These are phyloP conservation scores for Halictus rubicundus DNA, from an alignment of 1,140 invertebrate species.

Conservation along the genomic window DNA sequence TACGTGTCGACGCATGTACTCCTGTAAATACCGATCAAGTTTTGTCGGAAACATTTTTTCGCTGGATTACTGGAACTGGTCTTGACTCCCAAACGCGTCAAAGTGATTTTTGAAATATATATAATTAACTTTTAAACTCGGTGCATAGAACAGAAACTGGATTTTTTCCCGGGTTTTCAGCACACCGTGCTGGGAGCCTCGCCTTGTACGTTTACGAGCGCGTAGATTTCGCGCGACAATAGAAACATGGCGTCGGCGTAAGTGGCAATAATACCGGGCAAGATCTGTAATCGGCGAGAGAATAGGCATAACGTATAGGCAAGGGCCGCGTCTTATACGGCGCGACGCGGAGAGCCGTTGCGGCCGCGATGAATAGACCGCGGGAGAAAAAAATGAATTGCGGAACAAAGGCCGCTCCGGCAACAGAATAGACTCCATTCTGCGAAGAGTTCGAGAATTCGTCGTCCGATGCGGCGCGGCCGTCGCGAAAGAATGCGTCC, in stretches of 20 bases:
- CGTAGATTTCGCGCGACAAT: background rate
- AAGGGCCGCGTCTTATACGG: background rate
- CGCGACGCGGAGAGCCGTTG: no score
- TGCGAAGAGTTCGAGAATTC: constrained; percentile 4
- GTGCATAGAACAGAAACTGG: no score
- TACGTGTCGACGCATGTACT: no score
- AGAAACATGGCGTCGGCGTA: background rate
- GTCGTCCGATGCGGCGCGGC: background rate
- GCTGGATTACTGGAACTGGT: no score
- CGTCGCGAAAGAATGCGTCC: constrained; percentile 8
- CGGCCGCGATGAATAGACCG: background rate
- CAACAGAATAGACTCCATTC: constrained; percentile 11
- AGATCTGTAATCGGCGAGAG: constrained; percentile 2
- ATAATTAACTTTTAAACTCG: no score
- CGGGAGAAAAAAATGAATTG: constrained; percentile 1
- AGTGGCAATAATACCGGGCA: constrained; percentile 6
- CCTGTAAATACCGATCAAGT: no score
- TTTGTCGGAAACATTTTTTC: no score
- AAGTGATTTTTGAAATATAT: no score
- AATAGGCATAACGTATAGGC: constrained; percentile 4
- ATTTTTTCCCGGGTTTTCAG: no score
- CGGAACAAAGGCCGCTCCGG: constrained; percentile 1
- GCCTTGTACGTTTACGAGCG: background rate
- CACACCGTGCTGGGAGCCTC: no score
- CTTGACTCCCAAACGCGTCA: no score